Conservation (phyloP, 2,113 vertebrate genomes). For the Pagrus major region DNA sequence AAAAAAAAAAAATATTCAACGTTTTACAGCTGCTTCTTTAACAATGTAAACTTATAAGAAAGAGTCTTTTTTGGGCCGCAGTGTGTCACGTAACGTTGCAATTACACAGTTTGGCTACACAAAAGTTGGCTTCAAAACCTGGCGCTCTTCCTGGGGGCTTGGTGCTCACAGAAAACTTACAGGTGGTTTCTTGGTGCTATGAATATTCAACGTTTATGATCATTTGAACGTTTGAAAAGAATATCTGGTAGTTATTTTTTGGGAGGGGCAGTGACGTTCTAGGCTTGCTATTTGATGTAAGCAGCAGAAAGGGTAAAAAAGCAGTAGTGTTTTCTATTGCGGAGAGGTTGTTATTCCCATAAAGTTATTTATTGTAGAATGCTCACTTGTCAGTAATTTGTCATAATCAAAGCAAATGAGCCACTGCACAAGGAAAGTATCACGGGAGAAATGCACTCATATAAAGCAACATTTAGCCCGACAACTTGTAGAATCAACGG, state of each 20-base stretch:
- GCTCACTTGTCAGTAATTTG: not conserved
- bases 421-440: not conserved
- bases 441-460: not conserved
- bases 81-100: no score
- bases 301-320: not conserved
- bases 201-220: not conserved
- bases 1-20: no score
- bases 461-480: not conserved
- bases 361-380: not conserved
- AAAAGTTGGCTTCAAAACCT: no score
- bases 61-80: no score
- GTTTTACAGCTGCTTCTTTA: no score
- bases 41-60: no score
- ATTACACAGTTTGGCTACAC: no score
- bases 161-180: not conserved
- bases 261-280: not conserved
- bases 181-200: not conserved
- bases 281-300: not conserved
- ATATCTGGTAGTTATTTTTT: conserved; percentile 14
- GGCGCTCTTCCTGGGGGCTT: no score
- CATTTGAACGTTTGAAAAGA: not conserved
- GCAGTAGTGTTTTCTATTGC: not conserved
- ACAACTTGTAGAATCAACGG: not conserved
- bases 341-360: not conserved
- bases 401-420: conserved; percentile 13